Conservation (phyloP, 2,888 invertebrate species). For the Meiosimyza decipiens region DNA sequence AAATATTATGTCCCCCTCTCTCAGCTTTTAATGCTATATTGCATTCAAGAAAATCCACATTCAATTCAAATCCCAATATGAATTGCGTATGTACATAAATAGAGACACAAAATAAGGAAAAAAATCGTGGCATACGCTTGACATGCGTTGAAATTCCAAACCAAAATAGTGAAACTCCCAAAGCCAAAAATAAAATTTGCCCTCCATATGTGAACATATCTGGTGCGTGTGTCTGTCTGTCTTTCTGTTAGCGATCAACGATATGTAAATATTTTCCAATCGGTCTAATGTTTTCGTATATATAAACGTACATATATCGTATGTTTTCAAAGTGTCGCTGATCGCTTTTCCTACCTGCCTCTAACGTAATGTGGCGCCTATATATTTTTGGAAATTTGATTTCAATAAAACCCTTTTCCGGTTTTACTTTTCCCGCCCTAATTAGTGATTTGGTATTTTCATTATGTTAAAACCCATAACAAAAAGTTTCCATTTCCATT, state of each 20-base stretch:
- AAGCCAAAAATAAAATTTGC: slow-evolving; percentile 44
- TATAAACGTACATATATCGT: too few relatives aligned
- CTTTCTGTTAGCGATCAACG: slow-evolving; percentile 35
- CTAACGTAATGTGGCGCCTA: slow-evolving; percentile 47
- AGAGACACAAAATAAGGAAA: too few relatives aligned
- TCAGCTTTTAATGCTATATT: too few relatives aligned
- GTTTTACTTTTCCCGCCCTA: slow-evolving; percentile 51
- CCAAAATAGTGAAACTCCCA: slow-evolving; percentile 50
- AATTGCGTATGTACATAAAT: not conserved
- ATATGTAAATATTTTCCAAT: slow-evolving; percentile 1
- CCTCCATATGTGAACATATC: slow-evolving; percentile 43
- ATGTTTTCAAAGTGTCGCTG: too few relatives aligned
- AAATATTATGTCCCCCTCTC: too few relatives aligned
- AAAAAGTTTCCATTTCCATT: slow-evolving; percentile 49
- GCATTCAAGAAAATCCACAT: not conserved
- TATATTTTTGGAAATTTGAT: slow-evolving; percentile 37
- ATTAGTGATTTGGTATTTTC: slow-evolving; percentile 58
- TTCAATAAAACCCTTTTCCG: slow-evolving; percentile 54
- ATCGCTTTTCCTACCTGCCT: not conserved
- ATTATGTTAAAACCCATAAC: slow-evolving; percentile 58
- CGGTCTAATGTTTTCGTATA: too few relatives aligned
- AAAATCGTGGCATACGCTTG: not conserved
- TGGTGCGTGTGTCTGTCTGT: slow-evolving; percentile 43
- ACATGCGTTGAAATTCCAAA: slow-evolving; percentile 16
- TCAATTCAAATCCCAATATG: slow-evolving; percentile 43